Base-by-base conservation (phyloP, 2,113 vertebrate species). In the Naja naja region DNA sequence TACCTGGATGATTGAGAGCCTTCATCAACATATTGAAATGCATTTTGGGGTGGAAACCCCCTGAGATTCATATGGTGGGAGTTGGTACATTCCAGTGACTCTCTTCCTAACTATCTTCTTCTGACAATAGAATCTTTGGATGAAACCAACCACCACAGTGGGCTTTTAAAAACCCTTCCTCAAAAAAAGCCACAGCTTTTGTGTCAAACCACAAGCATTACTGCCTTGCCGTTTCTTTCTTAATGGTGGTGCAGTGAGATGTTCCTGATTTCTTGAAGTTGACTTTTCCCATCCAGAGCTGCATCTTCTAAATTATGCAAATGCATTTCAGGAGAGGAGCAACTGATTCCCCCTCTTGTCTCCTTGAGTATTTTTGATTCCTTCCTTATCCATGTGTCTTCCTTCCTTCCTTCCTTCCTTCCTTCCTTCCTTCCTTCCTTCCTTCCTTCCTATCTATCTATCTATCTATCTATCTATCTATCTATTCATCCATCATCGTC, bases 121-220 rank as follows among this genome's bases (percentile, higher is more conserved):
- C 30, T 34, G 12, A n/a, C 90, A 95, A 91, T 94, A 93, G 96
- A 96, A 96, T 95, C 91, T 95, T 90, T 43, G 93, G 86, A 94
- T 93, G 91, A 96, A 93, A 97, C 96, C 93, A 55, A 45, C 89
- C 85, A 22, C 47, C 7, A 47, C 8, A 49, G 47, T 49, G 25
- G 58, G 9, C 47, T 49, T 49, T 74, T 97, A 94, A 89, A 96
- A 95, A 96, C 5, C 89, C 93, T 93, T 60, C 87, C 93, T 94
- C 94, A 97, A 97, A 97, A 92, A 96, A 94, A 97, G 98, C 96
- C 94, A 97, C 93, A 91, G 93, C 89, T 0, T 69, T 85, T 49
- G 95, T 94, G 94, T 95, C 95, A 96, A 92, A 74, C 39, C 95
- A 92, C 93, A 97, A 95, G 96, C 95, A 95, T 64, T 56, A 34